Evolutionary conservation across 1,140 invertebrate genomes (phyloP), one percentile per base, ranked within the genome.

Genomic region (Penaeus indicus): DNA sequence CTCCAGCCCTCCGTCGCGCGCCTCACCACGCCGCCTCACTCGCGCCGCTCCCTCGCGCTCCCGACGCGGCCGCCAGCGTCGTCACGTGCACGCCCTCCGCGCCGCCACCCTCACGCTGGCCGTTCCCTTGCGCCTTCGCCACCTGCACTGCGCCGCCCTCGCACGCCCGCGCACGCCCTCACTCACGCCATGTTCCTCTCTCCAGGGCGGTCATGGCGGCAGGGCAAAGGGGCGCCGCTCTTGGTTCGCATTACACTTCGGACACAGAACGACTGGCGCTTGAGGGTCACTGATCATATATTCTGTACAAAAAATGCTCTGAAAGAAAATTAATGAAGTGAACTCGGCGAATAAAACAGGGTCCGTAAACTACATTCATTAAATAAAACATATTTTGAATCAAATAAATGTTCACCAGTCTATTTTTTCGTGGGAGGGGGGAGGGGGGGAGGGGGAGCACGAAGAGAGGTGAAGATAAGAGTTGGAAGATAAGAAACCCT

Each of bases 101-200:
- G 54, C 54, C 54, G 54, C 54, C 54, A 54, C 54, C 54, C 54
- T 54, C 54, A 54, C 54, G 54, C 54, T 10, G 16, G 10, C 54
- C 54, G 54, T 54, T 11, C 47, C 54, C 54, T 54, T 54, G 54
- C 54, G 16, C 61, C 32, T 13, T 32, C 75, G 69, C 47, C 72
- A 11, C 75, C 72, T 62, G 60, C 85, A 32, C 69, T 25, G 62
- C 47, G 54, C 85, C 63, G 69, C 85, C 80, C 82, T 87, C 85
- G 82, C 85, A 79, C 78, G 54, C 54, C 72, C 84, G 42, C 84
- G 27, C 67, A n/a, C 78, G 47, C 60, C 85, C 63, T 82, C 85
- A 87, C 82, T 87, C 85, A 87, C 85, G 85, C 85, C 85, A 87
- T 87, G 78, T 81, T 64, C 82, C 38, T 21, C 79, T 47, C 25